Evolutionary conservation across 2,888 invertebrate species (phyloP).

Genomic region (Oxycera nigricornis): DNA sequence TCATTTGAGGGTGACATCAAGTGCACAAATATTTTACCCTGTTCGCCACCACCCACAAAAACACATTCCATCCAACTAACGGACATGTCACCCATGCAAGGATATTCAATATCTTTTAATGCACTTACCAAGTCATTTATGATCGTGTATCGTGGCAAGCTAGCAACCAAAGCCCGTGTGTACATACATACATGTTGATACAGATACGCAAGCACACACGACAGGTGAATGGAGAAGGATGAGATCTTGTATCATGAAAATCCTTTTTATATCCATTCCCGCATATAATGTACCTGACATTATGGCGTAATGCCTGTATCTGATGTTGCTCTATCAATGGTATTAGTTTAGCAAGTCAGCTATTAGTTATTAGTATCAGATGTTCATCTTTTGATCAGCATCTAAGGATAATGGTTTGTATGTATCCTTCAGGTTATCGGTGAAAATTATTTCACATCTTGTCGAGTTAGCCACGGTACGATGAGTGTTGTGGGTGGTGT

Average conservation of each 20-base stretch:
- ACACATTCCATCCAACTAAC: not conserved
- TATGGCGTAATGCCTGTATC: not conserved
- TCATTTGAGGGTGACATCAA: too few relatives aligned
- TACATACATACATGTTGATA: not conserved
- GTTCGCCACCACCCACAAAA: not conserved
- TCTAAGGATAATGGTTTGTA: not conserved
- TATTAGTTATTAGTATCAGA: not conserved
- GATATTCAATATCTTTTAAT: slow-evolving; percentile 17
- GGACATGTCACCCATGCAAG: not conserved
- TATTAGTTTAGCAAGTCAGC: not conserved
- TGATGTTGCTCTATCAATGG: not conserved
- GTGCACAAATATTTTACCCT: too few relatives aligned
- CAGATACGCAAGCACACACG: not conserved
- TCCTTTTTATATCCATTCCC: not conserved
- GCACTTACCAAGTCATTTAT: slow-evolving; percentile 31
- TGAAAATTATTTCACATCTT: not conserved
- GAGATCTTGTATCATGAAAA: not conserved
- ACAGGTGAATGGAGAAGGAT: not conserved
- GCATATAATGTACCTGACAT: not conserved
- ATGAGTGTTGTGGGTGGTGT: not conserved
- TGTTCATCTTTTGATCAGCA: not conserved
- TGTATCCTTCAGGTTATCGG: not conserved
- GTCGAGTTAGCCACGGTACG: not conserved
- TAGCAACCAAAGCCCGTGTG: not conserved
- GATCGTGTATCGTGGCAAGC: slow-evolving; percentile 25